Percentiles rank a stretch among this genome's conserved stretches.
Evolutionary conservation across 1,140 invertebrate genomes (phyloP).

Genomic region (Arion vulgaris): DNA sequence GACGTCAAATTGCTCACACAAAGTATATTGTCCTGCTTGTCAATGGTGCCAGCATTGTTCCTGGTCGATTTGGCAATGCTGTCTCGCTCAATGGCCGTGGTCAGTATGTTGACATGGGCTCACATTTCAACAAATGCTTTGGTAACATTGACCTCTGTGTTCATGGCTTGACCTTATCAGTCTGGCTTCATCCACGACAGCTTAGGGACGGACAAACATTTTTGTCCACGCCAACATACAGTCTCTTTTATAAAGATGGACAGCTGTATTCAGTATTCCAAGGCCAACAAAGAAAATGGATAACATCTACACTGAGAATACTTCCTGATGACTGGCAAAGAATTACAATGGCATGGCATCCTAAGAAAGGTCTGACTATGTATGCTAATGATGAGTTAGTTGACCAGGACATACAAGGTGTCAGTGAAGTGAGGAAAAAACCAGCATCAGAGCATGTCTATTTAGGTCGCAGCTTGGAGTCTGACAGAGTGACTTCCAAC

Average conservation of each 20-base stretch:
- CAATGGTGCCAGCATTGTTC: slow-evolving; percentile 59
- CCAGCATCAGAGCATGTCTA: slow-evolving; percentile 53
- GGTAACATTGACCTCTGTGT: slow-evolving; percentile 66
- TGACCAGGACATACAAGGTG: slow-evolving; percentile 34
- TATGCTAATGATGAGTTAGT: slow-evolving; percentile 59
- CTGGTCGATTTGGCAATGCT: slow-evolving; percentile 62
- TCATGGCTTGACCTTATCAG: slow-evolving; percentile 67
- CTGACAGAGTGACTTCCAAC: slow-evolving; percentile 42
- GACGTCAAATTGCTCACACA: slow-evolving; percentile 52
- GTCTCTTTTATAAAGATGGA: slow-evolving; percentile 63
- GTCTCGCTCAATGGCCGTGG: slow-evolving; percentile 58
- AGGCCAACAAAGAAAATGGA: slow-evolving; percentile 55
- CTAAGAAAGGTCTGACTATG: slow-evolving; percentile 59
- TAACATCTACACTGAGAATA: slow-evolving; percentile 55
- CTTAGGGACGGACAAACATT: slow-evolving; percentile 59
- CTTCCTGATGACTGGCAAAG: slow-evolving; percentile 62
- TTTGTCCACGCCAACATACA: slow-evolving; percentile 64
- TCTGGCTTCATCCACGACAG: slow-evolving; percentile 61
- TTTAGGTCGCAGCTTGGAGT: slow-evolving; percentile 50
- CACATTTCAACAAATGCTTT: slow-evolving; percentile 62
- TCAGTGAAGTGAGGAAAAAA: slow-evolving; percentile 45
- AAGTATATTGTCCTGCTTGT: slow-evolving; percentile 61
- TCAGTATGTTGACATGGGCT: slow-evolving; percentile 65
- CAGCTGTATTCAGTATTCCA: slow-evolving; percentile 57
- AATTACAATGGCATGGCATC: slow-evolving; percentile 67